These are phyloP conservation scores for Chloroceryle inda DNA, from an alignment of 2,797 vertebrate species.

Conservation along the genomic window DNA sequence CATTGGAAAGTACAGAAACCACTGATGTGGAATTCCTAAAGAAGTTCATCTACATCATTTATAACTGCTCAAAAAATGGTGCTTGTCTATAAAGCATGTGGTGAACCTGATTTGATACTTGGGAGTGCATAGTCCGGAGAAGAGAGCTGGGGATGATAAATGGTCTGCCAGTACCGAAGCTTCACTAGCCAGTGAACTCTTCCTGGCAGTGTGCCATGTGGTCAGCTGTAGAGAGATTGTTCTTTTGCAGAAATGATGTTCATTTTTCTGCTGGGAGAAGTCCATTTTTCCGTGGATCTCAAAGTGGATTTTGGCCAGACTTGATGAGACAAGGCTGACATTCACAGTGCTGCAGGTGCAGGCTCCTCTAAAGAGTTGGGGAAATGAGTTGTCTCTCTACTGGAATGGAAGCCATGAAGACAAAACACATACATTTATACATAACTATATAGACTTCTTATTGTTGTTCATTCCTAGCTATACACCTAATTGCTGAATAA, in stretches of 20 bases:
- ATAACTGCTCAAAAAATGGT: neutral
- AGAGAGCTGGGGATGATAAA: neutral
- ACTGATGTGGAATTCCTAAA: neutral
- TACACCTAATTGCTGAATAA: neutral
- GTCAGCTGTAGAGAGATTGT: neutral
- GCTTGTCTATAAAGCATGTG: neutral
- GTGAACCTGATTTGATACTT: rapidly evolving
- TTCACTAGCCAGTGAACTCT: neutral
- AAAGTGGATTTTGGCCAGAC: neutral
- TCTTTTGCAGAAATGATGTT: neutral
- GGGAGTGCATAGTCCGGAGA: neutral
- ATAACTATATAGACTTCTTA: neutral
- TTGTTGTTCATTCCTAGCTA: neutral
- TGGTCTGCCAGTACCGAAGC: neutral
- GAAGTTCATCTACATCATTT: rapidly evolving
- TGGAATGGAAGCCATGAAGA: neutral
- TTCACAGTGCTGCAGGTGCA: neutral
- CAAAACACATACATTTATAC: neutral
- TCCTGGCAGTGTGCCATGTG: neutral
- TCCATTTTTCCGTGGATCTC: neutral
- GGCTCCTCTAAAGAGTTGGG: neutral
- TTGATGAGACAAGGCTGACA: neutral
- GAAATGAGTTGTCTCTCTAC: neutral
- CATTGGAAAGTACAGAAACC: rapidly evolving
- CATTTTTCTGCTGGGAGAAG: neutral